These are phyloP conservation scores for Sphecodes monilicornis DNA, from an alignment of 2,888 invertebrate species.

Conservation along the genomic window DNA sequence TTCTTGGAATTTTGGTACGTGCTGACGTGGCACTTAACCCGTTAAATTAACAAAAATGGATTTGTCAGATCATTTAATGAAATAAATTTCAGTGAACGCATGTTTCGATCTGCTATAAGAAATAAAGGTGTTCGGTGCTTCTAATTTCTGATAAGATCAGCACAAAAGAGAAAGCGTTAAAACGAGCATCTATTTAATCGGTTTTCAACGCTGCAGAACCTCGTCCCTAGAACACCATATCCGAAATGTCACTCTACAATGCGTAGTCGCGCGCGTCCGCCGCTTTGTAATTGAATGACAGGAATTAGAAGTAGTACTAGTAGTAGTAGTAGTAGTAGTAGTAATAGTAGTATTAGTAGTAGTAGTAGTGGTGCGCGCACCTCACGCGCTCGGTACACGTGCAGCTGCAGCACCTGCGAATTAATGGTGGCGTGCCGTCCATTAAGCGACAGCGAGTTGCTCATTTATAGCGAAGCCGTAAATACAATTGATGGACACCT, in stretches of 20 bases:
- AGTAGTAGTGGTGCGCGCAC: neutral
- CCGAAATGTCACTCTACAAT: slow-evolving; percentile 47
- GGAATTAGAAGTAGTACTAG: slow-evolving; percentile 9
- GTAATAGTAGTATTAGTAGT: no score
- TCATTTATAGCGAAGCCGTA: slow-evolving; percentile 22
- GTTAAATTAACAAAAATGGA: neutral
- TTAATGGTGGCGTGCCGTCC: slow-evolving; percentile 30
- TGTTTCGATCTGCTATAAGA: neutral
- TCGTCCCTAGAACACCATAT: slow-evolving; percentile 7
- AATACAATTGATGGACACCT: slow-evolving; percentile 14
- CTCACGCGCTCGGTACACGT: slow-evolving; percentile 25
- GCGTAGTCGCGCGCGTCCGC: slow-evolving; percentile 6
- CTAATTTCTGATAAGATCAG: neutral
- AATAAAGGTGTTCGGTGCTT: neutral
- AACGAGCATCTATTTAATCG: slow-evolving; percentile 19
- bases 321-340: neutral
- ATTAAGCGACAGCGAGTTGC: slow-evolving; percentile 29
- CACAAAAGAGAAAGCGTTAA: slow-evolving; percentile 33
- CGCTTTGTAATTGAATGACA: slow-evolving; percentile 13
- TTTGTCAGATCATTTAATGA: neutral
- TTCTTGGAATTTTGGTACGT: no score
- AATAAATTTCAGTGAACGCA: neutral
- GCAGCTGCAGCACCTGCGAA: slow-evolving; percentile 72
- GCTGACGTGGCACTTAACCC: no score
- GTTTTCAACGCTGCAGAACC: neutral